Base-by-base conservation (phyloP, 2,113 vertebrate genomes). In the Girardinichthys multiradiatus region DNA sequence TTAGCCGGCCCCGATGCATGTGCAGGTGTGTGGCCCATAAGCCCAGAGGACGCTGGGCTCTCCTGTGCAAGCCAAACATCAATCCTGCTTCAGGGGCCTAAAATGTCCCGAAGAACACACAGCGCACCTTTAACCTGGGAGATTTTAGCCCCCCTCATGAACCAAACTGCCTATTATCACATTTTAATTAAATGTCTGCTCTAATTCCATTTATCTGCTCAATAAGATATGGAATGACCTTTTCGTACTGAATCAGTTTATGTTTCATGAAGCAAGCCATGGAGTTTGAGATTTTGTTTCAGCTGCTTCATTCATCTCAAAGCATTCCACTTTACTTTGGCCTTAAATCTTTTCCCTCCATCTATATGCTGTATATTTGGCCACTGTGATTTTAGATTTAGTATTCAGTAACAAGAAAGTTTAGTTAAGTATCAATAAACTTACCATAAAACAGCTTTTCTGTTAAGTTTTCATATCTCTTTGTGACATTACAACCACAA, bases 11-110 rank as follows among this genome's bases (percentile, higher is more conserved):
- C 82, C 57, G 68, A 80, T 90, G 88, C 63, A 7, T 75, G 90
- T 66, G 60, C 90, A 92, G 90, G 85, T 93, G 92, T 94, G 89
- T 91, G 90, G 91, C 87, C 92, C 92, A 87, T 70, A 88, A 94
- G 81, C 87, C 86, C 85, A 60, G 7, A 84, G 89, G 74, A 82
- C 89, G 84, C 87, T 70, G 42, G 75, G 82, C 81, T 83, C 83
- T 85, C 71, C 75, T 70, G 74, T 74, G 73, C 37, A 57, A 88
- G 86, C 83, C 74, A 84, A 83, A 88, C 90, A 93, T 94, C 92
- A 92, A 87, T 90, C 80, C 81, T 59, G 83, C 85, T 89, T 67
- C 86, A 59, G 84, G 88, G 90, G 82, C 89, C 81, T 39, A 62
- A 69, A 72, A 86, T 42, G 45, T 76, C 88, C 84, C 26, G 66